These are phyloP conservation scores for Cephalotes varians DNA, from an alignment of 2,888 invertebrate species.

Conservation along the genomic window DNA sequence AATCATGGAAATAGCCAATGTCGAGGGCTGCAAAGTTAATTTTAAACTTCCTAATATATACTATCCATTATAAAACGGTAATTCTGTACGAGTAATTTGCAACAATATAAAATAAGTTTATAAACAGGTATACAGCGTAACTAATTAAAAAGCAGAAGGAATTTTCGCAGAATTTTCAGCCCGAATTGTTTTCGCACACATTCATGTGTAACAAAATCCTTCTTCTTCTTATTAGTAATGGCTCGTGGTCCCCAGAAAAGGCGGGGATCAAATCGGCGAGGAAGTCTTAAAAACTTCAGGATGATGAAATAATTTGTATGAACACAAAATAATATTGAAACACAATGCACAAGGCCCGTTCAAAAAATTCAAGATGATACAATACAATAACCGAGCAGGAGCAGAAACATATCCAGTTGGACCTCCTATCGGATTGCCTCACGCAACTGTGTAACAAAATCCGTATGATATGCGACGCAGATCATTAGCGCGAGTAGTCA, in stretches of 20 bases:
- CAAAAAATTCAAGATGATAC: too few species aligned
- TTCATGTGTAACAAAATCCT: neutral
- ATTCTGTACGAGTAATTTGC: neutral
- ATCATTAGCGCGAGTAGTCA: conserved; percentile 37
- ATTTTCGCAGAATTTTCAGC: neutral
- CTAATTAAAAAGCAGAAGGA: neutral
- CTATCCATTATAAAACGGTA: conserved; percentile 1
- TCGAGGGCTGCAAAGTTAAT: conserved; percentile 2
- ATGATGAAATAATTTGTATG: too few species aligned
- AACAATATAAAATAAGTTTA: neutral
- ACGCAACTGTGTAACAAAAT: neutral
- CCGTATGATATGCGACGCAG: neutral
- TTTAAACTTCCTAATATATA: neutral
- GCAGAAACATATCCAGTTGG: too few species aligned
- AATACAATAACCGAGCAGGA: too few species aligned
- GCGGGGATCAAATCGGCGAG: too few species aligned
- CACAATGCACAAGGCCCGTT: too few species aligned
- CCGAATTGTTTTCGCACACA: neutral
- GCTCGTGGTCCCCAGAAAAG: too few species aligned
- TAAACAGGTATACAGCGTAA: neutral
- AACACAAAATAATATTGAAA: too few species aligned
- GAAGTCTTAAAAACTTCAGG: too few species aligned
- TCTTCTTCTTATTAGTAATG: too few species aligned
- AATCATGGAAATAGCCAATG: conserved; percentile 1
- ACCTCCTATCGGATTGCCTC: too few species aligned